Evolutionary conservation across 1,140 invertebrate species (phyloP), one percentile per base, ranked within the genome.

Genomic region (Aphaenogaster rudis): DNA sequence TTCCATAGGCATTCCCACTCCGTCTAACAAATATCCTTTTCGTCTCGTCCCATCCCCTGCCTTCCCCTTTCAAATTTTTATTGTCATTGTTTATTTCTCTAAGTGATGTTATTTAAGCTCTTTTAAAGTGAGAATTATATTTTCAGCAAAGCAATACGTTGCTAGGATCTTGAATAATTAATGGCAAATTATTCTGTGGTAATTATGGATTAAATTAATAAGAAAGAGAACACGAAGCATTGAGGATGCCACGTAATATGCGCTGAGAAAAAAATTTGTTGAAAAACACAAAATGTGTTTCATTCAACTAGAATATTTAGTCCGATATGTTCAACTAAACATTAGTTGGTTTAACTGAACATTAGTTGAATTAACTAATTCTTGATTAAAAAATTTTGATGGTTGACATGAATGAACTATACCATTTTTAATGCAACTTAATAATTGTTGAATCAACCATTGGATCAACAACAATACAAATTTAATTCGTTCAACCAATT

Each of bases 51-150:
- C 57, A 15, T 71, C 48, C 63, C 67, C 28, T 33, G 13, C 28
- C 52, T 21, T 8, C n/a, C 6, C 9, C 54, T 33, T 48, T 59
- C 17, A 15, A 74, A 2, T 50, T 74, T 52, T 74, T 21, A 59
- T 39, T 48, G 15, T 54, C 9, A 50, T 50, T 66, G 8, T 86
- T 69, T 84, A 9, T 87, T 50, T 87, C 54, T 72, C 42, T 61
- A 74, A 63, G 69, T 64, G 71, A 59, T 74, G 63, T 84, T 61
- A 76, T 84, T 61, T 61, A 50, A 84, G 28, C 39, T 61, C 28
- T 33, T 48, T 76, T 84, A n/a, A 61, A 72, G 21, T 61, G 45
- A 72, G 17, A 28, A 74, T 82, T 82, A 84, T 28, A 84, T 74
- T 74, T 76, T 76, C 69, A 42, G 36, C 79, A 48, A 57, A 69